Percentiles rank a stretch among this genome's conserved stretches.
phyloP scores from a whole-genome alignment of 2,113 vertebrate genomes.

The Conger conger region DNA sequence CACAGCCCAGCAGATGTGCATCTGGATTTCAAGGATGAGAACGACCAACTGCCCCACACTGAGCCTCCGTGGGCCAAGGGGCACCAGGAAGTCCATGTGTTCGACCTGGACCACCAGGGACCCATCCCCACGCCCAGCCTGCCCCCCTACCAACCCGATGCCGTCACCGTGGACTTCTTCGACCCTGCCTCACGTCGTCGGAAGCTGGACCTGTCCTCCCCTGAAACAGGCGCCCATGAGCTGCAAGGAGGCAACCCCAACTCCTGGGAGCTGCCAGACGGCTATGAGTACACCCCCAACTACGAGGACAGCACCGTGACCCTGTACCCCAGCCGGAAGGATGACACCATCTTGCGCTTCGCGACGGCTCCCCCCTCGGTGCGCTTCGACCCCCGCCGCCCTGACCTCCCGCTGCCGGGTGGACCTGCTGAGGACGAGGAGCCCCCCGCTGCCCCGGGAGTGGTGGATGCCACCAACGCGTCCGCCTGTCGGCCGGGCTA shows the following conservation, averaged over 20 bases:
- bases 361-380: slow-evolving; percentile 52
- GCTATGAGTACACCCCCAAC: slow-evolving; percentile 85
- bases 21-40: slow-evolving; percentile 41
- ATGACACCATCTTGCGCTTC: slow-evolving; percentile 66
- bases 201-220: slow-evolving; percentile 59
- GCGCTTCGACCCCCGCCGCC: slow-evolving; percentile 50
- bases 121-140: slow-evolving; percentile 42
- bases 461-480: slow-evolving; percentile 56
- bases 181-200: slow-evolving; percentile 68
- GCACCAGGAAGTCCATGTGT: slow-evolving; percentile 58
- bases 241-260: slow-evolving; percentile 72
- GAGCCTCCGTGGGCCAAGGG: slow-evolving; percentile 55
- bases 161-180: slow-evolving; percentile 81
- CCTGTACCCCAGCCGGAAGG: slow-evolving; percentile 77
- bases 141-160: slow-evolving; percentile 51
- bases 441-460: slow-evolving; percentile 43
- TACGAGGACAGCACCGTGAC: slow-evolving; percentile 80
- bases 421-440: slow-evolving; percentile 37
- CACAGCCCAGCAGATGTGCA: slow-evolving; percentile 18
- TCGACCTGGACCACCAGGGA: slow-evolving; percentile 56
- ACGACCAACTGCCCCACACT: slow-evolving; percentile 56
- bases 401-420: slow-evolving; percentile 32
- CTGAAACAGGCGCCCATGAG: slow-evolving; percentile 58
- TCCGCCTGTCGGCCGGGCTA: slow-evolving; percentile 79
- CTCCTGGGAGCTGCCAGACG: slow-evolving; percentile 79